Conservation (phyloP, 30 jellyfish, hydroid and myxozoan species). For the Turritopsis dohrnii region DNA sequence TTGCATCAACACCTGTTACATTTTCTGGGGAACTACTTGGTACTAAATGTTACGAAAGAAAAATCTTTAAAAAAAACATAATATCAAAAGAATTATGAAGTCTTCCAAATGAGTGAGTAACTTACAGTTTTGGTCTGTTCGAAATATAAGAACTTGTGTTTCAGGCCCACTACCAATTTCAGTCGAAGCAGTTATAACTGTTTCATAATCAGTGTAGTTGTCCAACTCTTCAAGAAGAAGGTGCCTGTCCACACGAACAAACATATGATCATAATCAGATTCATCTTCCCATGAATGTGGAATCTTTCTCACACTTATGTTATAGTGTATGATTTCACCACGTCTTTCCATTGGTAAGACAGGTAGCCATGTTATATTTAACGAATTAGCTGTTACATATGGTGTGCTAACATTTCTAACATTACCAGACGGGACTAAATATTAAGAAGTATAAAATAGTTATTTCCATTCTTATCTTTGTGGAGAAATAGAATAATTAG, state of each 20-base stretch:
- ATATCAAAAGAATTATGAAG: background rate
- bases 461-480: background rate
- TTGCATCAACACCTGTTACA: slow-evolving; percentile 12
- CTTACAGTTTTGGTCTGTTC: background rate
- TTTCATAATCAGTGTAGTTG: background rate
- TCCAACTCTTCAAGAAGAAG: background rate
- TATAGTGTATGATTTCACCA: slow-evolving; percentile 5
- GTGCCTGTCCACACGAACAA: background rate
- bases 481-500: background rate
- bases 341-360: slow-evolving; percentile 15
- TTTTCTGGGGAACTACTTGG: slow-evolving; percentile 3
- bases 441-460: background rate
- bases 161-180: background rate
- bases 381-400: background rate
- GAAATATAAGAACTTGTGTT: background rate
- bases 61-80: background rate
- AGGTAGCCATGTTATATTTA: slow-evolving; percentile 1
- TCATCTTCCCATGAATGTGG: slow-evolving; percentile 1
- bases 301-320: background rate
- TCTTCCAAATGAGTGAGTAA: background rate
- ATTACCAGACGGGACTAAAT: slow-evolving; percentile 2
- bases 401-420: background rate
- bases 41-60: background rate
- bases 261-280: background rate
- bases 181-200: background rate